Conservation (phyloP, 2,113 vertebrate species). For the Antigone vipio region DNA sequence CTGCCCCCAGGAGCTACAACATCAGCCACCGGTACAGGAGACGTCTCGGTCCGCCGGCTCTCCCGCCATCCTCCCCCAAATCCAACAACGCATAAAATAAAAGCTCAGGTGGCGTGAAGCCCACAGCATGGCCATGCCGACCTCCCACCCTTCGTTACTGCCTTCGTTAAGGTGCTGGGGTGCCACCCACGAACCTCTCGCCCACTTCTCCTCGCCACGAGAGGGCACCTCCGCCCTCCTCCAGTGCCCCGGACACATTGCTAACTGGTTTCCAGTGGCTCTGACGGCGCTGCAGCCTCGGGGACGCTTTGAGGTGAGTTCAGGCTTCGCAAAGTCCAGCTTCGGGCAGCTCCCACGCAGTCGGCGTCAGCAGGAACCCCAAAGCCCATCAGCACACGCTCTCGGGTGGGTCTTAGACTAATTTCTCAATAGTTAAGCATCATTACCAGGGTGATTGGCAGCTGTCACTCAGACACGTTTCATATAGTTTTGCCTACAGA, state of each 20-base stretch:
- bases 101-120: not conserved
- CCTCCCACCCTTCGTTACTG: not conserved
- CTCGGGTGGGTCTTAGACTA: not conserved
- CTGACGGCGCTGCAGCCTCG: fast-evolving
- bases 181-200: not conserved
- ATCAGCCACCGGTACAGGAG: not conserved
- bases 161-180: not conserved
- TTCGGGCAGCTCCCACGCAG: not conserved
- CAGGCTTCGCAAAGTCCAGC: not conserved
- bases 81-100: fast-evolving
- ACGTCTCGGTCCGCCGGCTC: not conserved
- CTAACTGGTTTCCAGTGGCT: not conserved
- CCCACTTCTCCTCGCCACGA: not conserved
- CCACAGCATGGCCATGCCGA: fast-evolving
- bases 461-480: not conserved
- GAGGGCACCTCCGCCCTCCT: not conserved
- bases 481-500: not conserved
- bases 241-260: fast-evolving
- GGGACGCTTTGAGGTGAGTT: not conserved
- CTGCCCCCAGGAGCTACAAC: not conserved
- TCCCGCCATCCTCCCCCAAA: not conserved
- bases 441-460: not conserved
- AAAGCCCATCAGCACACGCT: not conserved
- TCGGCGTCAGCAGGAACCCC: not conserved
- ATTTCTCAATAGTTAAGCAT: not conserved